These are phyloP conservation scores for Erannis defoliaria DNA, from an alignment of 2,888 invertebrate species.

Conservation along the genomic window DNA sequence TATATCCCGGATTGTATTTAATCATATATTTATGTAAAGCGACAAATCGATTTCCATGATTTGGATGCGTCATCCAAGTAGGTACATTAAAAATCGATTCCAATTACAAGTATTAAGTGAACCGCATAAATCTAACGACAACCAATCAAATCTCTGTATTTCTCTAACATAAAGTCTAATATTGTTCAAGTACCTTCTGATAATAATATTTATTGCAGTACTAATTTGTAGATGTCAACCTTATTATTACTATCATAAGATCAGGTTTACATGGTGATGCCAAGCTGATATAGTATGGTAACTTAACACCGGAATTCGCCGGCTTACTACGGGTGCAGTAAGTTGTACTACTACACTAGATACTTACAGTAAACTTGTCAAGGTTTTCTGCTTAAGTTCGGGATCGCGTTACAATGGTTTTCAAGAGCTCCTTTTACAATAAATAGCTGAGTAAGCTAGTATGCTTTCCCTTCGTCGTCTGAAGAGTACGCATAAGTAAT, in stretches of 20 bases:
- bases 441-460: background rate
- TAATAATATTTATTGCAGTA: no score
- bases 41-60: background rate
- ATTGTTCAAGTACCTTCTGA: no score
- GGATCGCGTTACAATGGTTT: constrained; percentile 15
- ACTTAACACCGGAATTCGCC: constrained; percentile 4
- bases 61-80: no score
- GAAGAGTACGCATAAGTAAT: no score
- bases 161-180: no score
- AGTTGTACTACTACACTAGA: background rate
- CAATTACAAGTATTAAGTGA: no score
- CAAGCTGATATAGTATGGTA: background rate
- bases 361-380: constrained; percentile 7
- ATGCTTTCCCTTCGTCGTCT: no score
- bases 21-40: background rate
- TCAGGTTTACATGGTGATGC: background rate
- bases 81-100: no score
- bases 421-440: background rate
- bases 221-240: no score
- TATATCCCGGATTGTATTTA: no score
- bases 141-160: no score
- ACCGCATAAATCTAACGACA: no score
- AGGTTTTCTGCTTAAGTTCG: constrained; percentile 9
- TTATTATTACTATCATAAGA: background rate
- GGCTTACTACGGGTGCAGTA: background rate